These are phyloP conservation scores for Arctocebus calabarensis DNA, from an alignment of 2,797 vertebrate species.

Conservation along the genomic window DNA sequence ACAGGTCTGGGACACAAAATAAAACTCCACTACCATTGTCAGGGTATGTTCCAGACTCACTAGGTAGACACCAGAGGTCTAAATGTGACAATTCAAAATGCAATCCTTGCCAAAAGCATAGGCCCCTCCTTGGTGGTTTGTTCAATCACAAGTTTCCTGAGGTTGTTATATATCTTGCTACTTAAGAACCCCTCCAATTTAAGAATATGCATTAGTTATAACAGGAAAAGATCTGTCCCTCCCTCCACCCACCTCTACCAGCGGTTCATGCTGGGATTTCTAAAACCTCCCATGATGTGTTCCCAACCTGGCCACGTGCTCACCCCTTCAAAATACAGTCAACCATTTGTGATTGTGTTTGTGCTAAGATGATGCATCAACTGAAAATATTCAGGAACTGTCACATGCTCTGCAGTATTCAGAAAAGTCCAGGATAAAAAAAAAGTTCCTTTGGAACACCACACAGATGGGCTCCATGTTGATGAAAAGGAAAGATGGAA, in stretches of 20 bases:
- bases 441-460: constrained; percentile 36
- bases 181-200: constrained; percentile 56
- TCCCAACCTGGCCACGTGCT: background rate
- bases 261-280: background rate
- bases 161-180: constrained; percentile 50
- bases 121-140: background rate
- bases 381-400: constrained; percentile 23
- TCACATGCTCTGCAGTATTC: background rate
- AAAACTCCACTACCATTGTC: background rate
- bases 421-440: background rate
- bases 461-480: constrained; percentile 8
- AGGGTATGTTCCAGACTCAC: background rate
- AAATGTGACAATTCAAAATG: background rate
- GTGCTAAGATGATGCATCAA: background rate
- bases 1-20: background rate
- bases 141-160: constrained; percentile 53
- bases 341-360: background rate
- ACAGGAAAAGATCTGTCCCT: constrained; percentile 42
- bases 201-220: constrained; percentile 66
- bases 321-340: background rate
- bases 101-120: background rate
- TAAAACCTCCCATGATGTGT: background rate
- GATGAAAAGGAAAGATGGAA: constrained; percentile 43
- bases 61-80: background rate
- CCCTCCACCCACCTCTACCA: background rate